These are phyloP conservation scores for Operophtera brumata DNA, from an alignment of 2,888 invertebrate genomes.

Conservation along the genomic window DNA sequence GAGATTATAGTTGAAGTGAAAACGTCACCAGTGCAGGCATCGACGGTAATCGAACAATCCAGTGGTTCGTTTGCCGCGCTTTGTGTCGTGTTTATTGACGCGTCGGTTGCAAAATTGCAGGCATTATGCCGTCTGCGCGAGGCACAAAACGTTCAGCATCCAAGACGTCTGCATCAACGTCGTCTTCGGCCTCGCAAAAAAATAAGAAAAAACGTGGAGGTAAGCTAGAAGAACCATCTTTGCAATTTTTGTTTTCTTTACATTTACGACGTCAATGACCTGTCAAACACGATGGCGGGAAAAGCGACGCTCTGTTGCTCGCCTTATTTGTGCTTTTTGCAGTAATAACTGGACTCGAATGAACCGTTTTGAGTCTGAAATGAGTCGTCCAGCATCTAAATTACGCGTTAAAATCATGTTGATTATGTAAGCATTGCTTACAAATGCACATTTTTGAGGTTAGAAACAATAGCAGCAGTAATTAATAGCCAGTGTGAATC, in stretches of 20 bases:
- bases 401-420: slow-evolving; percentile 27
- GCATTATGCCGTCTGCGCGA: slow-evolving; percentile 77
- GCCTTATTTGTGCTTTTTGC: slow-evolving; percentile 39
- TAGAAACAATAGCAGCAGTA: slow-evolving; percentile 21
- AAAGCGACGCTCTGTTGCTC: slow-evolving; percentile 40
- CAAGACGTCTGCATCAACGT: slow-evolving; percentile 60
- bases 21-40: slow-evolving; percentile 59
- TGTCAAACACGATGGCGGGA: slow-evolving; percentile 79
- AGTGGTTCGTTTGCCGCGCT: slow-evolving; percentile 64
- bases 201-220: slow-evolving; percentile 78
- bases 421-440: slow-evolving; percentile 30
- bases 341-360: slow-evolving; percentile 34
- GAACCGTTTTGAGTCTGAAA: slow-evolving; percentile 9
- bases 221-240: slow-evolving; percentile 45
- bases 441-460: slow-evolving; percentile 38
- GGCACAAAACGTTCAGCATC: slow-evolving; percentile 76
- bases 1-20: slow-evolving; percentile 65
- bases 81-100: slow-evolving; percentile 65
- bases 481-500: no score
- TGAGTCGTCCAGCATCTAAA: slow-evolving; percentile 12
- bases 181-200: slow-evolving; percentile 64
- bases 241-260: slow-evolving; percentile 65
- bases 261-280: slow-evolving; percentile 77
- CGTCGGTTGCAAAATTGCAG: slow-evolving; percentile 73
- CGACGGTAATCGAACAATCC: slow-evolving; percentile 50